phyloP scores from a whole-genome alignment of 1,140 invertebrate genomes.

The Arion vulgaris region DNA sequence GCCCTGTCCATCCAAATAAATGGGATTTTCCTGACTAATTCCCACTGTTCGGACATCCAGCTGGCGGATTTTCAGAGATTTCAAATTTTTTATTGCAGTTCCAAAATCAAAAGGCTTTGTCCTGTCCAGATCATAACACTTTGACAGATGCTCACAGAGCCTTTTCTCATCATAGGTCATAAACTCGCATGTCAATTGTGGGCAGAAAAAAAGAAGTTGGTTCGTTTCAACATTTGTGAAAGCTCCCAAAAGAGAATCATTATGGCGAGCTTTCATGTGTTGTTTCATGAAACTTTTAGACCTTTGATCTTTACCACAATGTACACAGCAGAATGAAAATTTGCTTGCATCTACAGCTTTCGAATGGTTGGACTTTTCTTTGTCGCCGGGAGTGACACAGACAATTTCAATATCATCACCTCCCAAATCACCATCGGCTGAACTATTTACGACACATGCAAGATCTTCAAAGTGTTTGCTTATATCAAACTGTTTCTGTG shows the following conservation, averaged over 20 bases:
- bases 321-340: conserved; percentile 36
- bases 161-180: conserved; percentile 37
- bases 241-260: conserved; percentile 30
- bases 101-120: conserved; percentile 28
- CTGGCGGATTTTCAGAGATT: conserved; percentile 35
- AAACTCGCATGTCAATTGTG: conserved; percentile 32
- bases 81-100: conserved; percentile 31
- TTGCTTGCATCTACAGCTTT: conserved; percentile 35
- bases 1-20: conserved; percentile 33
- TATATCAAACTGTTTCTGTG: conserved; percentile 25
- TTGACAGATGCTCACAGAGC: conserved; percentile 21
- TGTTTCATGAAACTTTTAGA: conserved; percentile 32
- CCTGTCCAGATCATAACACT: conserved; percentile 22
- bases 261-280: conserved; percentile 35
- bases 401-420: conserved; percentile 32
- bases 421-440: not conserved
- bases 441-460: conserved; percentile 24
- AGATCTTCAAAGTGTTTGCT: conserved; percentile 37
- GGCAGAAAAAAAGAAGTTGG: conserved; percentile 33
- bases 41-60: conserved; percentile 12
- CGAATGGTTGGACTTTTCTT: not conserved
- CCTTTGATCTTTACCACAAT: conserved; percentile 38
- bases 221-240: conserved; percentile 31
- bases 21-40: conserved; percentile 5
- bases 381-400: conserved; percentile 28